Percentiles rank a stretch among this genome's conserved stretches.
Conservation (phyloP, 2,888 invertebrate genomes). For the Galerucella calmariensis region DNA sequence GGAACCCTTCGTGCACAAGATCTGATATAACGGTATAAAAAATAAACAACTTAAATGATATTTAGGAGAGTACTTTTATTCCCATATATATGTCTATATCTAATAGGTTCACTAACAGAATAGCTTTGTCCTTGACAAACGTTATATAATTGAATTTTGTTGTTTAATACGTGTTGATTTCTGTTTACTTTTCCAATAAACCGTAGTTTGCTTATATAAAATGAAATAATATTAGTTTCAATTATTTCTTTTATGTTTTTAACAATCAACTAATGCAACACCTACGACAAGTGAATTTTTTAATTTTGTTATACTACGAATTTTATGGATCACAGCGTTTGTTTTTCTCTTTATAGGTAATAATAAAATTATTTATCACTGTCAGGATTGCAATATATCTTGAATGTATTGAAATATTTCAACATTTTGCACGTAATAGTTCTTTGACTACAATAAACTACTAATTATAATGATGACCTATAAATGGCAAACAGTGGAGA, state of each 20-base stretch:
- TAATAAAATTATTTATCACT: not conserved
- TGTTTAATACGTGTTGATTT: constrained; percentile 32
- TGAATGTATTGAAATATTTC: not conserved
- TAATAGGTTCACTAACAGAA: constrained; percentile 20
- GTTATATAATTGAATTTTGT: constrained; percentile 32
- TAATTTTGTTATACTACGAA: not conserved
- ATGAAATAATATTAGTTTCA: constrained; percentile 20
- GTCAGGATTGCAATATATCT: not conserved
- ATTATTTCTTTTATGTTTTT: constrained; percentile 18
- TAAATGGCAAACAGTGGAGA: too few species aligned
- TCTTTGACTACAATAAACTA: not conserved
- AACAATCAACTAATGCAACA: not conserved
- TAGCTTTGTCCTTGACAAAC: constrained; percentile 22
- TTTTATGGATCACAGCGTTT: not conserved
- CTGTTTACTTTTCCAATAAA: constrained; percentile 32
- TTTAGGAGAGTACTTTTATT: constrained; percentile 2
- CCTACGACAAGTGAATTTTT: not conserved
- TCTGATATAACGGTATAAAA: not conserved
- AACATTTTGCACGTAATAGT: not conserved
- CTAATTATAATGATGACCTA: not conserved
- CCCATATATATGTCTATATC: constrained; percentile 8
- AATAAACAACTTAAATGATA: not conserved
- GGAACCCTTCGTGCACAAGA: not conserved
- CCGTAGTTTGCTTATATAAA: constrained; percentile 26
- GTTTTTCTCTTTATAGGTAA: constrained; percentile 1